These are phyloP conservation scores for Antheraea yamamai DNA, from an alignment of 2,888 invertebrate genomes.

Conservation along the genomic window DNA sequence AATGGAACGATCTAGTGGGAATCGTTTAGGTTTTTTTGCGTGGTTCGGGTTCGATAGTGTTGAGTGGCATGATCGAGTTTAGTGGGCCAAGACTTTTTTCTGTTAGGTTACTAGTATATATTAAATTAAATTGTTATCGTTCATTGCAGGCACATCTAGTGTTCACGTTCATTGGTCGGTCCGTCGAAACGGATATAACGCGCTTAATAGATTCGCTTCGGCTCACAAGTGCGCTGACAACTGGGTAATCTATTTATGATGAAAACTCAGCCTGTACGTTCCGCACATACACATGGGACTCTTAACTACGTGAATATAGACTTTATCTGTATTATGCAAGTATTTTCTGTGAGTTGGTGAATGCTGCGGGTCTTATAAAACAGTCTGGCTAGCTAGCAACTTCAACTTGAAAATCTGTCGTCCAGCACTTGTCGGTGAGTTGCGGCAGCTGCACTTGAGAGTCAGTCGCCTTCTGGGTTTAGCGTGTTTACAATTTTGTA, in stretches of 20 bases:
- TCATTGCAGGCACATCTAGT: constrained; percentile 27
- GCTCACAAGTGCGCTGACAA: constrained; percentile 76
- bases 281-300: constrained; percentile 6
- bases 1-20: too few relatives aligned
- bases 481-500: too few relatives aligned
- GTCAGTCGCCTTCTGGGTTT: too few relatives aligned
- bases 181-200: constrained; percentile 71
- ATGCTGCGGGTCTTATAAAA: too few relatives aligned
- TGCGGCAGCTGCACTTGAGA: too few relatives aligned
- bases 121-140: not conserved
- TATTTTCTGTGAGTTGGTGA: not conserved
- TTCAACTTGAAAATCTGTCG: too few relatives aligned
- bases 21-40: too few relatives aligned
- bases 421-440: too few relatives aligned
- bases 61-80: too few relatives aligned
- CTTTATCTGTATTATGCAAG: not conserved
- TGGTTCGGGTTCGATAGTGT: too few relatives aligned
- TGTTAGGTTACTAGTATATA: not conserved
- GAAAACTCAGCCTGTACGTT: constrained; percentile 55
- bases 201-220: constrained; percentile 80
- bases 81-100: too few relatives aligned
- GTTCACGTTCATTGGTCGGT: constrained; percentile 28
- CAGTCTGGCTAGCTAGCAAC: too few relatives aligned
- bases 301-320: not conserved
- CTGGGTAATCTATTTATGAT: constrained; percentile 79